Percentiles rank a stretch among this genome's conserved stretches.
Conservation (phyloP, 2,888 invertebrate species). For the Pandemis heparana region DNA sequence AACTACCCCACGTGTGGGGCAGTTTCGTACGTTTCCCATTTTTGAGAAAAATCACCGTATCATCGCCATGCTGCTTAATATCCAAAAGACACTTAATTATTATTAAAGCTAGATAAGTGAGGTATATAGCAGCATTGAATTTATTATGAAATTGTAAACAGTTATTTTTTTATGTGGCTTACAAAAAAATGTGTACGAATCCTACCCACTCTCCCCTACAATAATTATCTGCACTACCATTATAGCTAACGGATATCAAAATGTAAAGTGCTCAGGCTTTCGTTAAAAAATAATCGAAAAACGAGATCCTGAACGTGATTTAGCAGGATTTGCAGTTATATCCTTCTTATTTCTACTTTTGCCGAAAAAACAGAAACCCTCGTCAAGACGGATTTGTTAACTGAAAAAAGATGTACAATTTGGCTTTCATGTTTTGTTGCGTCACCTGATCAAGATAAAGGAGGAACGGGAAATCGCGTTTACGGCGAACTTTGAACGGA, state of each 20-base stretch:
- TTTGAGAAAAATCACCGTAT: no score
- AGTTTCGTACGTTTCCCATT: no score
- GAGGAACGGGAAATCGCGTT: slow-evolving; percentile 55
- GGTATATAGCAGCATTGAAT: no score
- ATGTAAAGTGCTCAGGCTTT: slow-evolving; percentile 45
- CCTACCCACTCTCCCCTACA: no score
- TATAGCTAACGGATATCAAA: background rate
- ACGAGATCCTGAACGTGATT: slow-evolving; percentile 71
- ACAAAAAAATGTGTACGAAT: no score
- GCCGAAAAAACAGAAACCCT: slow-evolving; percentile 75
- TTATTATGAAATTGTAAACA: no score
- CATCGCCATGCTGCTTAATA: no score
- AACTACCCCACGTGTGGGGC: no score
- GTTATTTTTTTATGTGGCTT: no score
- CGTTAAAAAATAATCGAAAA: slow-evolving; percentile 62
- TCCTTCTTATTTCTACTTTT: slow-evolving; percentile 76
- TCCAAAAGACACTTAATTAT: no score
- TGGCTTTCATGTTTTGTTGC: slow-evolving; percentile 77
- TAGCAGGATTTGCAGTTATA: slow-evolving; percentile 75
- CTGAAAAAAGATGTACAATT: slow-evolving; percentile 81
- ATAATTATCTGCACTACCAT: background rate
- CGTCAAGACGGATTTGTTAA: slow-evolving; percentile 83
- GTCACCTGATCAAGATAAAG: slow-evolving; percentile 76
- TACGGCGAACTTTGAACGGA: slow-evolving; percentile 20
- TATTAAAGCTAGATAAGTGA: no score